Evolutionary conservation across 2,888 invertebrate species (phyloP), one percentile per base, ranked within the genome.

Genomic region (Coelopa pilipes): DNA sequence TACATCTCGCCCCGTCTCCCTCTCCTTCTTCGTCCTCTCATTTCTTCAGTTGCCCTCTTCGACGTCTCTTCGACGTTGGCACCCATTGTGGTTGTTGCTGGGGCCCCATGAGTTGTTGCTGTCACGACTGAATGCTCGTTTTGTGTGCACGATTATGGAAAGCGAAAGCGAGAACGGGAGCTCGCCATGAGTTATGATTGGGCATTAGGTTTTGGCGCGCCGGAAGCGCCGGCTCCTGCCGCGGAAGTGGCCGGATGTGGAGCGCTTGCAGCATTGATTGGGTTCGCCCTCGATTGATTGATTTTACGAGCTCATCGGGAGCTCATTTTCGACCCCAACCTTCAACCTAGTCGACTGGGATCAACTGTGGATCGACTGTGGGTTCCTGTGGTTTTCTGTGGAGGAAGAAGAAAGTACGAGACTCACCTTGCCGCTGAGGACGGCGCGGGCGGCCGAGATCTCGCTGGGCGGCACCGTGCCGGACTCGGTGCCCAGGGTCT

Each of bases 401-500:
- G n/a, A n/a, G n/a, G n/a, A n/a, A n/a, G n/a, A n/a, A n/a, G n/a
- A n/a, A n/a, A n/a, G 34, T 34, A 34, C 7, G 34, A 34, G 0
- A 81, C 83, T 82, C 75, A 88, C 88, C 86, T 88, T 88, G 78
- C 86, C 87, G 75, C 88, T 87, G 1, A 88, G 79, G 60, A 88
- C 82, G 57, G 83, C 80, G 17, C 88, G 80, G 7, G 88, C 88
- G 49, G 86, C 85, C 46, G 88, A 86, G 62, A 88, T 79, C 79
- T 88, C 88, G 73, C 85, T 85, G 53, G 87, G 87, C 11, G 87
- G 87, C 74, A 85, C 82, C 12, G 85, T 83, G 75, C 87, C 87
- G 70, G 84, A 82, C 74, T 88, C 87, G 47, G 86, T 85, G 49
- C 87, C 88, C 63, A 87, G 76, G 0, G 95, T 95, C 79, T 92